phyloP scores from a whole-genome alignment of 92 coral and sea anemone genomes.

The Siderastrea siderea region DNA sequence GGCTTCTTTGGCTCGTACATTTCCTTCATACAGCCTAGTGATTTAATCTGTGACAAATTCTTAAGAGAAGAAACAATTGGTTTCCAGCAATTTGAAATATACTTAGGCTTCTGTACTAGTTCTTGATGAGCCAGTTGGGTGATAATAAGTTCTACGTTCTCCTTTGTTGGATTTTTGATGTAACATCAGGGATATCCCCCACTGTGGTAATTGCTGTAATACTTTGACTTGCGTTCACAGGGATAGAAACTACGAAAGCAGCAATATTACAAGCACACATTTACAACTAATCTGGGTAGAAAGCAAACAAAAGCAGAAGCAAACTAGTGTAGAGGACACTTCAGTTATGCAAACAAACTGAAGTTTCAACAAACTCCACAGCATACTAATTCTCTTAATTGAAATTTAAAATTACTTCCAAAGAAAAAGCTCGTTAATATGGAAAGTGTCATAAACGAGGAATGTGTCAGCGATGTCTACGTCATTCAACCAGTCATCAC shows the following conservation, averaged over 20 bases:
- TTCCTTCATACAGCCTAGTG: conserved; percentile 56
- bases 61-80: conserved; percentile 70
- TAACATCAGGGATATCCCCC: conserved; percentile 41
- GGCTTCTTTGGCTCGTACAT: conserved; percentile 54
- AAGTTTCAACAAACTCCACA: neutral
- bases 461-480: neutral
- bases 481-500: conserved; percentile 13
- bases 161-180: conserved; percentile 58
- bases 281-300: conserved; percentile 22
- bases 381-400: neutral
- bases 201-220: conserved; percentile 53
- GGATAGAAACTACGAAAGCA: conserved; percentile 46
- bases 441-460: conserved; percentile 10
- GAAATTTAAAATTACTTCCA: neutral
- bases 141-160: conserved; percentile 50
- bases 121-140: conserved; percentile 76
- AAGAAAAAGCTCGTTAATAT: neutral
- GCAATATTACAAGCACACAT: conserved; percentile 26
- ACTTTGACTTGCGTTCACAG: conserved; percentile 56
- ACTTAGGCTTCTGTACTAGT: conserved; percentile 71
- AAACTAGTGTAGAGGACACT: neutral
- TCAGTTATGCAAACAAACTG: conserved; percentile 1
- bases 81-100: conserved; percentile 69
- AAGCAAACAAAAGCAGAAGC: conserved; percentile 21
- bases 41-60: conserved; percentile 65